Base-by-base conservation (phyloP, 2,113 vertebrate species). In the Vombatus ursinus region DNA sequence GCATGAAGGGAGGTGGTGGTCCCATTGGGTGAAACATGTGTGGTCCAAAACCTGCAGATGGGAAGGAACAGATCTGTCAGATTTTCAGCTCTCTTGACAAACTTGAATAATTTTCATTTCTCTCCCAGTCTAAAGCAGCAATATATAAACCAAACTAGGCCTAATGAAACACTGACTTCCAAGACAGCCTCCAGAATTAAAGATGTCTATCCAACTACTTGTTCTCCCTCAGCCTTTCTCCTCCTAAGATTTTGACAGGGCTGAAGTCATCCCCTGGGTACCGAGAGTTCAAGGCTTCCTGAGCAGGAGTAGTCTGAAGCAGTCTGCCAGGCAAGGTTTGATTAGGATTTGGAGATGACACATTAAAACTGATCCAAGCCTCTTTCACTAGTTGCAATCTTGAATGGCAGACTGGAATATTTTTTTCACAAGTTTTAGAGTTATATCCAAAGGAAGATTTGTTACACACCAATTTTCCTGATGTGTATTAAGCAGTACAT, bases 21-120 rank as follows among this genome's bases (percentile, higher is more conserved):
- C 99, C 99, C 99, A 99, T 99, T 49, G 99, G 98, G 2, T 99
- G 99, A 97, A 99, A 99, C 99, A 99, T 99, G 53, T 99, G 99
- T 57, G 99, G 99, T 47, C 99, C 99, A 0, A 99, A 99, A 98
- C 99, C 99, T 99, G 98, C 61, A 92, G 90, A 47, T 50, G 61
- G 8, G 89, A 57, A 96, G 97, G 52, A 96, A 98, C 37, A 96
- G 31, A 97, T 57, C 2, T 90, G 92, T 94, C 94, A 96, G 92
- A 51, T 90, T 96, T 93, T 22, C 77, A 94, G 94, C 93, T 89
- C 90, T 89, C 77, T 14, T 93, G 92, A 94, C 52, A 51, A 23
- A 37, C 3, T 92, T 52, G 90, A 0, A 25, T 3, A 53, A 31
- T 52, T 52, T 47, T 4, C 37, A 25, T 7, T 25, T 89, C 61